These are phyloP conservation scores for Dendrophyllia cribrosa DNA, from an alignment of 64 coral and sea anemone species.

Conservation along the genomic window DNA sequence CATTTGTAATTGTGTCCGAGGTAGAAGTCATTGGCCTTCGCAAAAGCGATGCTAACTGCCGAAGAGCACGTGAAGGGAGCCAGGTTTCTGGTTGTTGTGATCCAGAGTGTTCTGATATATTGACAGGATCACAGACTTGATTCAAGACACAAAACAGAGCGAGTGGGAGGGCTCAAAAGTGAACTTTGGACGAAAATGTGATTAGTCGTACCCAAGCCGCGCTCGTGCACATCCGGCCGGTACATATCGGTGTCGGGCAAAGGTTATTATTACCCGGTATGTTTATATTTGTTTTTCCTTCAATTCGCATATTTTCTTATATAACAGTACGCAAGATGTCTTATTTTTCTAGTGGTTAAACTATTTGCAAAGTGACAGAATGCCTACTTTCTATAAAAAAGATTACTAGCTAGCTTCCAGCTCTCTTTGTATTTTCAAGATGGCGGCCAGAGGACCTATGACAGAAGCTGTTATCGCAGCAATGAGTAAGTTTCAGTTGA, in stretches of 20 bases:
- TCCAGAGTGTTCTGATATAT: neutral
- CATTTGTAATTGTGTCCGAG: neutral
- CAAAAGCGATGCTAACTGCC: neutral
- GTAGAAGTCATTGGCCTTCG: slow-evolving; percentile 23
- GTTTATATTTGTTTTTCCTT: neutral
- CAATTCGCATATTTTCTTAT: neutral
- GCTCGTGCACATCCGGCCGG: neutral
- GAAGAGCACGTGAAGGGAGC: neutral
- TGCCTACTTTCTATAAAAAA: too few species aligned
- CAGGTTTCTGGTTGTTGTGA: neutral
- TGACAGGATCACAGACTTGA: neutral
- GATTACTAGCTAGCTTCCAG: slow-evolving; percentile 10
- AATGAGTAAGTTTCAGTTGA: slow-evolving; percentile 12
- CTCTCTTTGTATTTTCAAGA: neutral
- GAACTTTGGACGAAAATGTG: slow-evolving; percentile 15
- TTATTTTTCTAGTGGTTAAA: too few species aligned
- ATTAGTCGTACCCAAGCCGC: neutral
- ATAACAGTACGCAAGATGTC: too few species aligned
- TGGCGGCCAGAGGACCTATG: slow-evolving; percentile 48
- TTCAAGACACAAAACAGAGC: neutral
- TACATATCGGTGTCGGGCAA: neutral
- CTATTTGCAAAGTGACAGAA: too few species aligned
- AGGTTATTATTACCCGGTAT: neutral
- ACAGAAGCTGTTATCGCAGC: slow-evolving; percentile 31
- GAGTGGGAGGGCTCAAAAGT: neutral